These are phyloP conservation scores for Mobula birostris DNA, from an alignment of 2,113 vertebrate genomes.

Conservation along the genomic window DNA sequence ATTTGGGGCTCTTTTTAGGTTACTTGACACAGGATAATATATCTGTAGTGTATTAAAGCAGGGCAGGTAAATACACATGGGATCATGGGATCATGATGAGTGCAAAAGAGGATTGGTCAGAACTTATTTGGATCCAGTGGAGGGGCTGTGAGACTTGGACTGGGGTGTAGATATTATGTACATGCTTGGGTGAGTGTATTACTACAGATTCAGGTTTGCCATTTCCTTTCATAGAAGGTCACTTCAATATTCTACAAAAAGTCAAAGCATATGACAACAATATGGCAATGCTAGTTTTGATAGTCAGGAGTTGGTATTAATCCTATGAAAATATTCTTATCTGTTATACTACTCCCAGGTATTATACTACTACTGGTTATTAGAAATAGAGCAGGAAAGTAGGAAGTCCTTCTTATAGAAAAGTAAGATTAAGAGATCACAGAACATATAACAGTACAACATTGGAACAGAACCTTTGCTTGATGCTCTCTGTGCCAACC, in stretches of 20 bases:
- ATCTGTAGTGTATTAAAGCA: not conserved
- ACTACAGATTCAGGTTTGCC: not conserved
- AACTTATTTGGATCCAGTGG: not conserved
- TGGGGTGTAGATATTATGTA: not conserved
- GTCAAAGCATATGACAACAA: not conserved
- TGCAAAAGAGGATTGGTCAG: not conserved
- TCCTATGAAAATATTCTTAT: not conserved
- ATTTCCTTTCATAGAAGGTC: not conserved
- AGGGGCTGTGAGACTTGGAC: not conserved
- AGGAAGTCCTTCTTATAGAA: not conserved
- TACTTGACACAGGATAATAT: not conserved
- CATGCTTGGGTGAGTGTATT: not conserved
- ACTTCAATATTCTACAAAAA: not conserved
- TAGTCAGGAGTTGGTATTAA: not conserved
- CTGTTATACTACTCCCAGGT: not conserved
- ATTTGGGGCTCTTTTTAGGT: not conserved
- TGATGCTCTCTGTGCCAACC: too few species aligned
- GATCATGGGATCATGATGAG: too few species aligned
- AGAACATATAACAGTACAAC: too few species aligned
- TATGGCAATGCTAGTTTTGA: not conserved
- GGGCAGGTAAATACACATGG: too few species aligned
- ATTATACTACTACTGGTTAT: not conserved
- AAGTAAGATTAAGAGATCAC: not conserved
- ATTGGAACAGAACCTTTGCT: too few species aligned
- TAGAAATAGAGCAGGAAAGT: not conserved